phyloP scores from a whole-genome alignment of 2,797 vertebrate species.

The Iguana delicatissima region DNA sequence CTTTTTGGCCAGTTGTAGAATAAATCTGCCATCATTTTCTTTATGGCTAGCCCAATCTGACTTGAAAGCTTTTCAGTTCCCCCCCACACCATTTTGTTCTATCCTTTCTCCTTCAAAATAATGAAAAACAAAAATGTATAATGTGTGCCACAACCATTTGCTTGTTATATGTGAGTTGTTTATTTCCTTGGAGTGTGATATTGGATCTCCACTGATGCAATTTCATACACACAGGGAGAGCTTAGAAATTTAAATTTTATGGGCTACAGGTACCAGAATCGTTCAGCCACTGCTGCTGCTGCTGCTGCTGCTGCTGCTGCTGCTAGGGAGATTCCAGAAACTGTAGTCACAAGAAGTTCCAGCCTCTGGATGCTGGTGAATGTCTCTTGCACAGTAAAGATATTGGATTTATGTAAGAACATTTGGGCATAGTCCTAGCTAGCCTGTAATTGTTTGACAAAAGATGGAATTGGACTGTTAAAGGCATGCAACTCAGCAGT shows the following conservation, averaged over 20 bases:
- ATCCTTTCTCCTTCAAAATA: not conserved
- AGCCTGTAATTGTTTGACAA: slow-evolving; percentile 6
- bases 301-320: not conserved
- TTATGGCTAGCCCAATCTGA: not conserved
- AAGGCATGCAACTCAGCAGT: not conserved
- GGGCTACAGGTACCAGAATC: too few species aligned
- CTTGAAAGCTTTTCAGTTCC: not conserved
- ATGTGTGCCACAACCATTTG: too few species aligned
- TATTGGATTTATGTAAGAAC: not conserved
- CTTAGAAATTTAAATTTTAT: not conserved
- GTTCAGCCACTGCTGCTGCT: not conserved
- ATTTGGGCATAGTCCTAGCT: not conserved
- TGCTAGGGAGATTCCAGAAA: not conserved
- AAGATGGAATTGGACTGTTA: not conserved
- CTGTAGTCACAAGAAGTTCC: not conserved
- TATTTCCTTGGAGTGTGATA: not conserved
- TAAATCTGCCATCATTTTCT: too few species aligned
- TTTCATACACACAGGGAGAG: not conserved
- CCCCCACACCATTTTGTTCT: not conserved
- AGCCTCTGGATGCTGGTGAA: too few species aligned
- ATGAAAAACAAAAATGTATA: not conserved
- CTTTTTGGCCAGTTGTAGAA: not conserved
- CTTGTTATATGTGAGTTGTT: not conserved
- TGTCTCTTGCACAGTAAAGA: not conserved
- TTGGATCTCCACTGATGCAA: not conserved